Conservation (phyloP, 2,797 vertebrate genomes). For the Typhlichthys subterraneus region DNA sequence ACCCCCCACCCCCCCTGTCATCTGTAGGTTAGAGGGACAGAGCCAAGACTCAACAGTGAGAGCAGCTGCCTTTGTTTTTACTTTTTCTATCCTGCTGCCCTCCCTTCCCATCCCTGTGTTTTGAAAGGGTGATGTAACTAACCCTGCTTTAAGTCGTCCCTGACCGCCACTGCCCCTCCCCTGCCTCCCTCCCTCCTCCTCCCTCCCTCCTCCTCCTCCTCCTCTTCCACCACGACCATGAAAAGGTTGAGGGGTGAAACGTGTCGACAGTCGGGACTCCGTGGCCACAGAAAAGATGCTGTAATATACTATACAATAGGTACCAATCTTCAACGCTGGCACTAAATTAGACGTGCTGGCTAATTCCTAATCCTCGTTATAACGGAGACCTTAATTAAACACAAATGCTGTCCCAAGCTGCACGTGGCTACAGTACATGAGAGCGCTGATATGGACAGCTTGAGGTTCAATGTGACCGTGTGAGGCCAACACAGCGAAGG, state of each 20-base stretch:
- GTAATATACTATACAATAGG: not conserved
- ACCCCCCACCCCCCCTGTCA: constrained; percentile 25
- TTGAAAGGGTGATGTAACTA: constrained; percentile 39
- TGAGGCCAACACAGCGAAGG: constrained; percentile 50
- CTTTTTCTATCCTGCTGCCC: constrained; percentile 14
- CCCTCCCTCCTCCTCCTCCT: constrained; percentile 44
- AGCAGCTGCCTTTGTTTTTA: constrained; percentile 80
- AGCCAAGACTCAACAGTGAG: constrained; percentile 74
- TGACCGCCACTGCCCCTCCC: constrained; percentile 30
- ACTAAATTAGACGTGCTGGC: not conserved
- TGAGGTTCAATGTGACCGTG: constrained; percentile 43
- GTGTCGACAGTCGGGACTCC: constrained; percentile 58
- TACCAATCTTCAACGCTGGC: constrained; percentile 9
- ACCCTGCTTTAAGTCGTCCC: constrained; percentile 44
- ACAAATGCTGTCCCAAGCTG: constrained; percentile 21
- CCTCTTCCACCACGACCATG: constrained; percentile 58
- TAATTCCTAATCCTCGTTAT: constrained; percentile 6
- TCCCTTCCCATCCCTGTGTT: constrained; percentile 38
- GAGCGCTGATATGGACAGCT: constrained; percentile 39
- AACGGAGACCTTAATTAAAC: constrained; percentile 18
- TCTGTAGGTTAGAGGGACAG: constrained; percentile 64
- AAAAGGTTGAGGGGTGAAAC: constrained; percentile 27
- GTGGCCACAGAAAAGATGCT: constrained; percentile 30
- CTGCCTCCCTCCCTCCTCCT: constrained; percentile 40
- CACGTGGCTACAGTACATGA: constrained; percentile 31